phyloP scores from a whole-genome alignment of 2,113 vertebrate species.

The Chaetura pelagica region DNA sequence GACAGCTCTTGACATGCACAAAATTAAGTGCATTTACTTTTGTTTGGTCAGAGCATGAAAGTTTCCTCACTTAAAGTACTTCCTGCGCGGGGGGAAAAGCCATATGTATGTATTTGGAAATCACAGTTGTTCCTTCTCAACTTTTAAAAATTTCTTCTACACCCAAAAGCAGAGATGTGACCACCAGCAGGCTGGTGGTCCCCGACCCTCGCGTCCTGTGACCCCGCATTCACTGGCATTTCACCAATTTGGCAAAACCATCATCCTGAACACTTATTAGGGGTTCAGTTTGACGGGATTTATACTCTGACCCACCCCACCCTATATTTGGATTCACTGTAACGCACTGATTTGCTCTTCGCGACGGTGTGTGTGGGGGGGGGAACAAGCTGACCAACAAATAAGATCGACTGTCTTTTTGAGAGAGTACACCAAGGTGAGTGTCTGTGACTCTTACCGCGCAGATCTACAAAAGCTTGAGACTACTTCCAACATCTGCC shows the following conservation, averaged over 20 bases:
- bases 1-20: neutral
- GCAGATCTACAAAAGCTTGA: neutral
- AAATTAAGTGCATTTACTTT: neutral
- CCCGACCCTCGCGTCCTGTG: fast-evolving
- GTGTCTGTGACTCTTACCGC: fast-evolving
- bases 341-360: fast-evolving
- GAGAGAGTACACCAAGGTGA: neutral
- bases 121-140: too few relatives aligned
- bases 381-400: too few relatives aligned
- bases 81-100: fast-evolving
- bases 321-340: neutral
- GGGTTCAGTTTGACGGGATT: neutral
- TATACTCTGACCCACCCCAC: fast-evolving
- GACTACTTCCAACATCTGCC: neutral
- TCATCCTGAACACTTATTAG: neutral
- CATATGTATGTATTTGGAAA: neutral
- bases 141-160: neutral
- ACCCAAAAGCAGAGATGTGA: neutral
- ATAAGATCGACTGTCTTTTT: neutral
- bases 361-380: fast-evolving
- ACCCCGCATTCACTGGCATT: neutral
- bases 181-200: too few relatives aligned
- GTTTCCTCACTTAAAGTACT: neutral
- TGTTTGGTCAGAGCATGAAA: neutral
- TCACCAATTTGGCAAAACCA: neutral